Percentiles rank a stretch among this genome's conserved stretches.
phyloP scores from a whole-genome alignment of 2,113 vertebrate genomes.

The Nothobranchius kuhntae region DNA sequence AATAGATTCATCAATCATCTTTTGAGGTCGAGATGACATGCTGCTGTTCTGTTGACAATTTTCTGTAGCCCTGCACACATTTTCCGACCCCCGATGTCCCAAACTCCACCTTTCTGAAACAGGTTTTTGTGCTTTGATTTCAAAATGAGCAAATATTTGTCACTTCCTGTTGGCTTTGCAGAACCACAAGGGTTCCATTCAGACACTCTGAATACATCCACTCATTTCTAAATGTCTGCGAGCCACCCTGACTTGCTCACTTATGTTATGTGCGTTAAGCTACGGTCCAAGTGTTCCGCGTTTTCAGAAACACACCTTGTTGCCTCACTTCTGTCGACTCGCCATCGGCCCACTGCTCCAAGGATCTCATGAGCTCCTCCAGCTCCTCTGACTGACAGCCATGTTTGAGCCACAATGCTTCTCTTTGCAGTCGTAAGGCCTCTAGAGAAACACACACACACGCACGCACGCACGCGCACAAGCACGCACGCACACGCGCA shows the following conservation, averaged over 20 bases:
- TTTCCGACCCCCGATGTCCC: neutral
- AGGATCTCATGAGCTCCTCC: slow-evolving; percentile 79
- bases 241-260: neutral
- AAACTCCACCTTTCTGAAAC: neutral
- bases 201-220: neutral
- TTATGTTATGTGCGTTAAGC: neutral
- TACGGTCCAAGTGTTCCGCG: neutral
- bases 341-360: slow-evolving; percentile 77
- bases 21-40: neutral
- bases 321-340: slow-evolving; percentile 15
- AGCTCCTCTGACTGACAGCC: slow-evolving; percentile 77
- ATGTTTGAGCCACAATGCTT: slow-evolving; percentile 74
- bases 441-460: slow-evolving; percentile 71
- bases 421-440: slow-evolving; percentile 82
- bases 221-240: neutral
- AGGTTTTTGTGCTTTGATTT: neutral
- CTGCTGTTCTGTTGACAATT: neutral
- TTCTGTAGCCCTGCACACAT: neutral
- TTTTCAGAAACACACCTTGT: slow-evolving; percentile 37
- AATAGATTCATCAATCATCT: too few species aligned
- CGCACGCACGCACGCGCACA: slow-evolving; percentile 1
- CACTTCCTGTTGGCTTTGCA: neutral
- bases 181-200: neutral
- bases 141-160: neutral
- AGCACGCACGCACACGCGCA: too few species aligned